Evolutionary conservation across 2,113 vertebrate species (phyloP), one percentile per base, ranked within the genome.

Genomic region (Microtus richardsoni): DNA sequence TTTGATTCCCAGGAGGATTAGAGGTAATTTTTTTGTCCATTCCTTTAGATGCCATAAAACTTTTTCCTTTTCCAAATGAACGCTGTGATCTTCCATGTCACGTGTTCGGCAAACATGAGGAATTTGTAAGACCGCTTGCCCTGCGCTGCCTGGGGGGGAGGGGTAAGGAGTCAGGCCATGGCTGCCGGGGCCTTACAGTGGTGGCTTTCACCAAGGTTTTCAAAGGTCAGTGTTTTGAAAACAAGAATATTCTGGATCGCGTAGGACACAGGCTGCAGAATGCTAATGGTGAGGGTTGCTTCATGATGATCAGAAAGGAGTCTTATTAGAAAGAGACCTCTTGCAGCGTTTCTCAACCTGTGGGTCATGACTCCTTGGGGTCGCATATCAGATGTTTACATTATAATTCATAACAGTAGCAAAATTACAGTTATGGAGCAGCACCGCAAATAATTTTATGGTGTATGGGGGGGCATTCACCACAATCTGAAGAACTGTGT

Each of bases 1-100:
- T 98, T 98, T 98, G 99, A 99, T 99, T 99, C 99, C 99, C 99
- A 98, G 98, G 98, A 98, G 99, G 99, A 99, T 99, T 99, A 99
- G 98, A 99, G 99, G 99, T 99, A 99, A 98, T 98, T 99, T 99
- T 98, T 98, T 99, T 14, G 14, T 99, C 99, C 99, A 96, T 96
- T 99, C 98, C 98, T 99, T 98, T 99, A 98, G 98, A 99, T 98
- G 98, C 98, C 98, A 98, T 99, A 98, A 99, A 98, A 97, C 94
- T 97, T 96, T 98, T 98, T 98, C 93, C 93, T 94, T 97, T 98
- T 98, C 94, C 97, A 98, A 97, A 98, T 98, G 95, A 97, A 94
- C 90, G 88, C 11, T 0, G 39, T 97, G 91, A 90, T 94, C 92
- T 91, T 68, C 14, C n/a, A 85, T 97, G 97, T 97, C 97, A 96